Conservation (phyloP, 2,113 vertebrate genomes). For the Mionectes macconnelli region DNA sequence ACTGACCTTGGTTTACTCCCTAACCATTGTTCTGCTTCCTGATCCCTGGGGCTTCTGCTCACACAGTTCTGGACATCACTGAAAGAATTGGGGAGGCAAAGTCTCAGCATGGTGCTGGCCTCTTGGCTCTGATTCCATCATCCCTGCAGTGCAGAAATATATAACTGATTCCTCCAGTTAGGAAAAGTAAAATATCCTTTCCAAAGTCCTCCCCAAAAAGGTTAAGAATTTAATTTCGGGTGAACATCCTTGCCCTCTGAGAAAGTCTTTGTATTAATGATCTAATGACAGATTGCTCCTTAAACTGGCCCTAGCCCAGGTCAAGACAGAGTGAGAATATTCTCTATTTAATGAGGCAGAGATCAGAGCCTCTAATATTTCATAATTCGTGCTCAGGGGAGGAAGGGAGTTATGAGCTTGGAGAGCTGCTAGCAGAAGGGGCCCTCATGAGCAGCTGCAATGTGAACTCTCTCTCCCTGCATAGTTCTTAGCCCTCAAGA, state of each 20-base stretch:
- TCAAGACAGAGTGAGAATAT: conserved; percentile 72
- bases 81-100: not conserved
- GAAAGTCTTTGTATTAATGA: conserved; percentile 72
- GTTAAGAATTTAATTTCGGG: conserved; percentile 78
- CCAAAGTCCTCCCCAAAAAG: conserved; percentile 60
- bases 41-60: not conserved
- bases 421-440: conserved; percentile 12
- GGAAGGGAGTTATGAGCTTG: conserved; percentile 1
- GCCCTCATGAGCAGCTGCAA: not conserved
- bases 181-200: conserved; percentile 68
- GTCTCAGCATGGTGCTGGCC: not conserved
- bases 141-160: conserved; percentile 19
- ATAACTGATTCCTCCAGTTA: conserved; percentile 29
- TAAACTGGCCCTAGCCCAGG: conserved; percentile 67
- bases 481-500: not conserved
- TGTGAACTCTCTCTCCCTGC: not conserved
- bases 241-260: conserved; percentile 70
- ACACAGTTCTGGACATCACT: not conserved
- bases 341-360: conserved; percentile 77
- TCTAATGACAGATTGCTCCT: conserved; percentile 75
- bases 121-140: conserved; percentile 43
- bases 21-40: not conserved
- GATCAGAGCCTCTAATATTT: conserved; percentile 74
- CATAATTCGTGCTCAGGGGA: conserved; percentile 54
- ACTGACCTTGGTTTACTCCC: not conserved